Percentiles rank a stretch among this genome's conserved stretches.
These are phyloP conservation scores for Gymnarchus niloticus DNA, from an alignment of 2,113 vertebrate genomes.

Conservation along the genomic window DNA sequence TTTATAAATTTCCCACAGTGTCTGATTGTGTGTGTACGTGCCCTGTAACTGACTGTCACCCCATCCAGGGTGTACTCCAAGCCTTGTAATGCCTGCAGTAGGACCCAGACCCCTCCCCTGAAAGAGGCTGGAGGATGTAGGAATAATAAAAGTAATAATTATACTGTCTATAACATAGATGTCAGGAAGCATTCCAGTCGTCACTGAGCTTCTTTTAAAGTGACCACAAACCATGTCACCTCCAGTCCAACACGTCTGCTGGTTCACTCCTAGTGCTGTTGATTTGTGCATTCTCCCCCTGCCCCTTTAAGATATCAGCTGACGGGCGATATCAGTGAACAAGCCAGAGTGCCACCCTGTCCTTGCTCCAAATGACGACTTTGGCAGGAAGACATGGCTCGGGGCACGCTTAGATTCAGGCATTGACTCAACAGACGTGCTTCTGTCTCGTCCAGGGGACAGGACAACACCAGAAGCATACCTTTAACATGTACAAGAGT, in stretches of 20 bases:
- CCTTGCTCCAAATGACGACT: not conserved
- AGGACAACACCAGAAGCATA: not conserved
- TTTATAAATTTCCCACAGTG: too few species aligned
- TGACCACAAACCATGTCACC: not conserved
- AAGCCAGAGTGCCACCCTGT: not conserved
- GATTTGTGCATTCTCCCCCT: not conserved
- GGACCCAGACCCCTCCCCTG: too few species aligned
- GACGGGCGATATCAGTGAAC: not conserved
- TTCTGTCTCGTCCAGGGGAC: not conserved
- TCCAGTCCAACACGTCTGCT: not conserved
- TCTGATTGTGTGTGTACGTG: too few species aligned
- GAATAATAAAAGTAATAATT: not conserved
- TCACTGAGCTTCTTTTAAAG: not conserved
- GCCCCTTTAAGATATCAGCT: not conserved
- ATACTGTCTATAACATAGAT: not conserved
- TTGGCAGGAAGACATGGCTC: not conserved
- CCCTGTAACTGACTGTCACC: too few species aligned
- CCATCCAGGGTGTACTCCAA: too few species aligned
- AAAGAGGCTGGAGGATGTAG: too few species aligned
- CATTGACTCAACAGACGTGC: not conserved
- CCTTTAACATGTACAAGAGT: not conserved
- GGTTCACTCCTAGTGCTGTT: not conserved
- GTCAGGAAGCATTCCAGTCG: not conserved
- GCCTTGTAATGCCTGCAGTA: too few species aligned
- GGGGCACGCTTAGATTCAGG: not conserved